Conservation (phyloP, 2,888 invertebrate genomes). For the Calameuta idolon region DNA sequence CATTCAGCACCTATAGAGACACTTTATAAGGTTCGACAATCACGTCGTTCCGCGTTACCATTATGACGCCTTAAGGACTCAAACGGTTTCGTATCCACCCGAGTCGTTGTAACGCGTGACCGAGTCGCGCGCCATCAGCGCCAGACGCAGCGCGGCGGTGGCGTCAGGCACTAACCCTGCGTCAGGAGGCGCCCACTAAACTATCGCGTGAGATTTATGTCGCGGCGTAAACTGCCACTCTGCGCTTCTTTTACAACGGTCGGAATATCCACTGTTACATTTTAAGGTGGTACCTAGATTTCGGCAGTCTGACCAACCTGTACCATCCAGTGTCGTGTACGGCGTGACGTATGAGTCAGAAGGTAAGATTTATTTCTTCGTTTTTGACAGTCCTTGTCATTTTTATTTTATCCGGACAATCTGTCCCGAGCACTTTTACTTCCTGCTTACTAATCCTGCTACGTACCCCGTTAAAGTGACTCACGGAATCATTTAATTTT, state of each 20-base stretch:
- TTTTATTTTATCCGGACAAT: too few species aligned
- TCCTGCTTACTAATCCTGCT: too few species aligned
- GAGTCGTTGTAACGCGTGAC: neutral
- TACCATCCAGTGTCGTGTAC: too few species aligned
- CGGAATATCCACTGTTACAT: conserved; percentile 14
- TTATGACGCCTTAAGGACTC: neutral
- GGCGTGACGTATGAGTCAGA: too few species aligned
- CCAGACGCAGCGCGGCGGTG: neutral
- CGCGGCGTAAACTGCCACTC: conserved; percentile 16
- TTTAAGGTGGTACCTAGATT: neutral
- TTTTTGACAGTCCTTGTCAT: too few species aligned
- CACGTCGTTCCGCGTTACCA: neutral
- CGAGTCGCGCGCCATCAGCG: too few species aligned
- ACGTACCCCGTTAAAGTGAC: too few species aligned
- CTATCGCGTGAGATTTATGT: conserved; percentile 21
- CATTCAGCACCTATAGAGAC: neutral
- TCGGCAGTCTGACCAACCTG: too few species aligned
- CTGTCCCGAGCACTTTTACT: too few species aligned
- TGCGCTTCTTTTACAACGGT: conserved; percentile 10
- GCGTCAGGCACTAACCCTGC: conserved; percentile 17
- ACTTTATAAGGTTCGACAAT: conserved; percentile 5
- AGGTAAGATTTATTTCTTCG: too few species aligned
- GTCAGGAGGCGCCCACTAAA: conserved; percentile 14
- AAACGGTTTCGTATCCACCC: neutral
- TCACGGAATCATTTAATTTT: too few species aligned